phyloP scores from a whole-genome alignment of 2,888 invertebrate species.

The Heliconius aoede region DNA sequence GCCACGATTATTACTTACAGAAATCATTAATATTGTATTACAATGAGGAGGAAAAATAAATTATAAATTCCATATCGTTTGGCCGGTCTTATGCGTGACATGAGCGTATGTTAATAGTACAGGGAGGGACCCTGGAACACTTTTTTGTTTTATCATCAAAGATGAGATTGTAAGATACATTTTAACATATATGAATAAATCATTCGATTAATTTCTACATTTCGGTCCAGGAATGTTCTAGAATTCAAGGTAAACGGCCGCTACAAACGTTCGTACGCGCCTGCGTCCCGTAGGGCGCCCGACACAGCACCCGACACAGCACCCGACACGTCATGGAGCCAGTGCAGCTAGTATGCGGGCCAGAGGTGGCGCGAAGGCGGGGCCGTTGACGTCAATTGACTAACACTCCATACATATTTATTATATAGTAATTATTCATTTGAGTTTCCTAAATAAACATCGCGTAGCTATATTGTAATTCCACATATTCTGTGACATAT shows the following conservation, averaged over 20 bases:
- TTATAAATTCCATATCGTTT: constrained; percentile 1
- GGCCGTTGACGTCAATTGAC: constrained; percentile 56
- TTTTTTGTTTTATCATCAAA: constrained; percentile 26
- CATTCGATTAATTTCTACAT: constrained; percentile 49
- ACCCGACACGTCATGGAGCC: constrained; percentile 1
- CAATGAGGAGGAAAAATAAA: neutral
- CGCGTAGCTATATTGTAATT: constrained; percentile 39
- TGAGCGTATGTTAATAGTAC: constrained; percentile 15
- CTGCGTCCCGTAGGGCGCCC: constrained; percentile 11
- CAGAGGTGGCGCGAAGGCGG: constrained; percentile 27
- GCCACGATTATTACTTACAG: neutral
- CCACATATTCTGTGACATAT: neutral
- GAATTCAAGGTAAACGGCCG: constrained; percentile 55
- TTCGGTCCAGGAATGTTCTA: constrained; percentile 49
- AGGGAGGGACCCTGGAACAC: constrained; percentile 2
- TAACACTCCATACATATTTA: constrained; percentile 54
- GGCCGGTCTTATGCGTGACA: neutral
- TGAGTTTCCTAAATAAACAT: constrained; percentile 50
- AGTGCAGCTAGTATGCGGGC: constrained; percentile 14
- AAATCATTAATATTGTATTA: neutral
- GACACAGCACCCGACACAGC: neutral
- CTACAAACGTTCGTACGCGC: constrained; percentile 40
- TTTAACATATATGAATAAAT: constrained; percentile 50
- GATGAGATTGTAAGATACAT: constrained; percentile 28
- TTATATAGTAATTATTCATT: constrained; percentile 53